These are phyloP conservation scores for Ammodytes marinus DNA, from an alignment of 2,113 vertebrate species.

Conservation along the genomic window DNA sequence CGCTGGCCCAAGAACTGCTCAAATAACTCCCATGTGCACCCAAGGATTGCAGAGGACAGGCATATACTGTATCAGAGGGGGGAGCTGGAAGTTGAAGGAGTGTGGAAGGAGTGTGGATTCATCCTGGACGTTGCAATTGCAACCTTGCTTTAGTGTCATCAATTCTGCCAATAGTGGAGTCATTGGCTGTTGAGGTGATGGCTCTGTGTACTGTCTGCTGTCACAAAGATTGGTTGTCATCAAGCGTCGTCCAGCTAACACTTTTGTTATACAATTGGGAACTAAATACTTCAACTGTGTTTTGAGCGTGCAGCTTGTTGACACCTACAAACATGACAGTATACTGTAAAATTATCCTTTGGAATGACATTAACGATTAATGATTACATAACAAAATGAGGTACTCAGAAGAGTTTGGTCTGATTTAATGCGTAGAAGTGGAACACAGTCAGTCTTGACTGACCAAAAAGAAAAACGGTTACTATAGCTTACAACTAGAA, in stretches of 20 bases:
- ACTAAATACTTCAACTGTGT: not conserved
- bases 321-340: not conserved
- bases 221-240: slow-evolving; percentile 57
- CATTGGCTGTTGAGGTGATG: slow-evolving; percentile 63
- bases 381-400: not conserved
- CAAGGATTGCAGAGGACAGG: slow-evolving; percentile 75
- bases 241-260: slow-evolving; percentile 12
- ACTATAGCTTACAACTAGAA: too few species aligned
- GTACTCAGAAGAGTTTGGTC: not conserved
- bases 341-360: not conserved
- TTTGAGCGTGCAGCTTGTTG: not conserved
- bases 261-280: not conserved
- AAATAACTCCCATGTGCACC: slow-evolving; percentile 80
- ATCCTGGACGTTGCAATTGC: slow-evolving; percentile 71
- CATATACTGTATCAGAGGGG: slow-evolving; percentile 66
- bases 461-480: too few species aligned
- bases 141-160: slow-evolving; percentile 66
- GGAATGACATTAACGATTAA: not conserved
- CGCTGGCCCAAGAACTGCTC: slow-evolving; percentile 76
- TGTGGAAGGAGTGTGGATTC: slow-evolving; percentile 68
- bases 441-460: not conserved
- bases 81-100: slow-evolving; percentile 61
- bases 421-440: not conserved
- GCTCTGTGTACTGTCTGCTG: slow-evolving; percentile 59
- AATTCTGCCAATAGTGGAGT: slow-evolving; percentile 65